Evolutionary conservation across 2,888 invertebrate species (phyloP).

Genomic region (Nomada flava): DNA sequence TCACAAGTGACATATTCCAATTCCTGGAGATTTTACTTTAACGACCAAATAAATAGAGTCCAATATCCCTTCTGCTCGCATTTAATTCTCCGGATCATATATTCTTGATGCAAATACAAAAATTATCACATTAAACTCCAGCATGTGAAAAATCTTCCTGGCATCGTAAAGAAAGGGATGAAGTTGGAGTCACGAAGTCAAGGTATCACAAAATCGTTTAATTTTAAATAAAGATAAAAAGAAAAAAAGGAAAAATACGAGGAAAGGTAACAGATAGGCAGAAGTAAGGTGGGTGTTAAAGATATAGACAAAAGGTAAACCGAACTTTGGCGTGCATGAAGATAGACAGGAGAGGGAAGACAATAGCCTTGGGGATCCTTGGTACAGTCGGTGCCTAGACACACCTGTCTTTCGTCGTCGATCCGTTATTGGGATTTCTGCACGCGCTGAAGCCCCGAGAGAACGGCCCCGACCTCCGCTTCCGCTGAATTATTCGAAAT

Average conservation of each 20-base stretch:
- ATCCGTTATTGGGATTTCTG: slow-evolving; percentile 59
- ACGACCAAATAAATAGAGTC: too few species aligned
- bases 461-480: slow-evolving; percentile 11
- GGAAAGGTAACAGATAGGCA: background rate
- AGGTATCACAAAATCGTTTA: too few species aligned
- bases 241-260: background rate
- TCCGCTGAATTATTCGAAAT: slow-evolving; percentile 41
- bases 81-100: too few species aligned
- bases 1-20: too few species aligned
- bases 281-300: background rate
- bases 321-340: slow-evolving; percentile 35
- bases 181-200: too few species aligned
- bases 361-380: slow-evolving; percentile 61
- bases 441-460: slow-evolving; percentile 30
- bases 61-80: too few species aligned
- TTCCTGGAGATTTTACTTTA: too few species aligned
- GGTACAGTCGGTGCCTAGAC: slow-evolving; percentile 52
- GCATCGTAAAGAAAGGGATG: too few species aligned
- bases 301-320: slow-evolving; percentile 5
- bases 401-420: slow-evolving; percentile 53
- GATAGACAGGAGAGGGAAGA: slow-evolving; percentile 35
- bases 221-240: too few species aligned
- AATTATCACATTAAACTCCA: too few species aligned
- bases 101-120: too few species aligned
- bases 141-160: too few species aligned